Conservation (phyloP, 2,888 invertebrate genomes). For the Agrypnus murinus region DNA sequence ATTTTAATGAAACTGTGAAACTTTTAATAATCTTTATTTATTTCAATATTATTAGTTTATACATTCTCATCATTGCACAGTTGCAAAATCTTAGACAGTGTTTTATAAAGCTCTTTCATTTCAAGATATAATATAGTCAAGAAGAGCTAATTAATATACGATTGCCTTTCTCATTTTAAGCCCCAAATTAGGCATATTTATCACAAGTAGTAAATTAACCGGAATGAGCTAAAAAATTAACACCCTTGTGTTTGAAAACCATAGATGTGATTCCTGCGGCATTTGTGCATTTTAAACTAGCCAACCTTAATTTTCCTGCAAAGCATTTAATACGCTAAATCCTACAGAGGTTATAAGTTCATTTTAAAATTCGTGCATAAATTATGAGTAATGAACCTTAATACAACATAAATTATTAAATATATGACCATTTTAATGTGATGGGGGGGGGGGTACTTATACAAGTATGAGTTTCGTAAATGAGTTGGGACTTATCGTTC, state of each 20-base stretch:
- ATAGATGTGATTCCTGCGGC: neutral
- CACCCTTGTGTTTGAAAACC: neutral
- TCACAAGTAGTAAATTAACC: too few species aligned
- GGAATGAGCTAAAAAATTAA: neutral
- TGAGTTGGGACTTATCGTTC: conserved; percentile 43
- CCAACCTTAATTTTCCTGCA: conserved; percentile 13
- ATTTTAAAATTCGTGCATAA: conserved; percentile 34
- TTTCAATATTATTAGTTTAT: too few species aligned
- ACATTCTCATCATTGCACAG: too few species aligned
- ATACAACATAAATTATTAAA: conserved; percentile 38
- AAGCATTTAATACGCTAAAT: conserved; percentile 32
- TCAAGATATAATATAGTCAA: too few species aligned
- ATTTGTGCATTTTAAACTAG: conserved; percentile 21
- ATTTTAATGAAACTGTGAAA: too few species aligned
- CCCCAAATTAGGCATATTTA: too few species aligned
- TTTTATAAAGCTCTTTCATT: too few species aligned
- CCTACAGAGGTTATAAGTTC: conserved; percentile 30
- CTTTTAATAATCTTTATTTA: too few species aligned
- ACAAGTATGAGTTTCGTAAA: conserved; percentile 35
- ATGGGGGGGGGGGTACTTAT: conserved; percentile 37
- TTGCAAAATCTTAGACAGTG: too few species aligned
- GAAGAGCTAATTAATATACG: too few species aligned
- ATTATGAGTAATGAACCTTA: conserved; percentile 34
- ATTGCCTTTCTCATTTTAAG: too few species aligned
- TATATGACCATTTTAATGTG: conserved; percentile 41